Percentiles rank a stretch among this genome's conserved stretches.
Conservation (phyloP, 2,797 vertebrate species). For the Oreochromis mossambicus region DNA sequence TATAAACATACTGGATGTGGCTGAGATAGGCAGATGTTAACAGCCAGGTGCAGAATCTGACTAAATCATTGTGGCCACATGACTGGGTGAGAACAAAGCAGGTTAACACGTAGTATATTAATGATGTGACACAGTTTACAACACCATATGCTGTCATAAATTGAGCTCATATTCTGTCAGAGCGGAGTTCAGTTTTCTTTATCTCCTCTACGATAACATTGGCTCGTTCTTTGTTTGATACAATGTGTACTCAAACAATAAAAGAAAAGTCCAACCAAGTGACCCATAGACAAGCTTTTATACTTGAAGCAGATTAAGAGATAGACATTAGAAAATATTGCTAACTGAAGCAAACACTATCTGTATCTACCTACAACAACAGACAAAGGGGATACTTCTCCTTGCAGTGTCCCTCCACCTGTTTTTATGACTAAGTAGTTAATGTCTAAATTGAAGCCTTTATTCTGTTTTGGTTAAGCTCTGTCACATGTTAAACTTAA, state of each 20-base stretch:
- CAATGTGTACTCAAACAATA: neutral
- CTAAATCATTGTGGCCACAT: neutral
- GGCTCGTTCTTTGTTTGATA: neutral
- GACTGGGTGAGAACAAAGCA: neutral
- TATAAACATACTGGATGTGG: neutral
- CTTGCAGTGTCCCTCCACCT: neutral
- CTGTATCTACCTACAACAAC: neutral
- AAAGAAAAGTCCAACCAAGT: slow-evolving; percentile 10
- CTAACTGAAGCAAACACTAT: neutral
- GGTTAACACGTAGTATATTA: neutral
- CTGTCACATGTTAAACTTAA: neutral
- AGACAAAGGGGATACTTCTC: neutral
- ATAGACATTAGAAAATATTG: neutral
- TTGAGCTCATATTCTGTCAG: neutral
- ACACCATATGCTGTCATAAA: neutral
- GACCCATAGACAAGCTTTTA: neutral
- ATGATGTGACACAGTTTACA: neutral
- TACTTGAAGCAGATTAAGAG: neutral
- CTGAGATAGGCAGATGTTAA: neutral
- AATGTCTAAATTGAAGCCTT: neutral
- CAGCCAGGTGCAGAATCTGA: neutral
- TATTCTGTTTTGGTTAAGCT: neutral
- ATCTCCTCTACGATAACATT: slow-evolving; percentile 24
- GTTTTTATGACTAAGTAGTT: neutral
- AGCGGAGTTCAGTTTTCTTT: slow-evolving; percentile 29